phyloP scores from a whole-genome alignment of 2,797 vertebrate genomes.

The Salmo trutta region DNA sequence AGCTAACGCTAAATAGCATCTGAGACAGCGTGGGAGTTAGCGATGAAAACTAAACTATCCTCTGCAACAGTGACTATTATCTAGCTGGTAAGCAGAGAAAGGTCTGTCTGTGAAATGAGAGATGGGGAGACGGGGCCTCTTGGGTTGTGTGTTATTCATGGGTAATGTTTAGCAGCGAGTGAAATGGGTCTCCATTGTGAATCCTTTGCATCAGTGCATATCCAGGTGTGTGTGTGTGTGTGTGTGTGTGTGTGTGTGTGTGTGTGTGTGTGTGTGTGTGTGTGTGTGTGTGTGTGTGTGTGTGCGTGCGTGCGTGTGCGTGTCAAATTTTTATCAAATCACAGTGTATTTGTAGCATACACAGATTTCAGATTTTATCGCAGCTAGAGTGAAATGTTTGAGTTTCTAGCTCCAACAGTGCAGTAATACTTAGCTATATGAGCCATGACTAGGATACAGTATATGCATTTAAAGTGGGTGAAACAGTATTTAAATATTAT shows the following conservation, averaged over 20 bases:
- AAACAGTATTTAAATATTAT: too few species aligned
- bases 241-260: slow-evolving; percentile 21
- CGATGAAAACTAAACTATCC: background rate
- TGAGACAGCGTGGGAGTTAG: background rate
- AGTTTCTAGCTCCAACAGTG: too few species aligned
- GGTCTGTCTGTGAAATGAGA: background rate
- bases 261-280: slow-evolving; percentile 23
- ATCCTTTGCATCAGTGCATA: background rate
- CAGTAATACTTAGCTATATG: too few species aligned
- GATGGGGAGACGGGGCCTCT: background rate
- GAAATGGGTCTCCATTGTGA: background rate
- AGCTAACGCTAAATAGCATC: background rate
- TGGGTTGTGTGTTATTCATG: slow-evolving; percentile 4
- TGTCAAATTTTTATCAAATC: slow-evolving; percentile 16
- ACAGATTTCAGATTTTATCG: too few species aligned
- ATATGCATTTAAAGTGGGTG: too few species aligned
- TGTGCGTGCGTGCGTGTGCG: too few species aligned
- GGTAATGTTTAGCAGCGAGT: background rate
- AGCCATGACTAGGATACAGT: too few species aligned
- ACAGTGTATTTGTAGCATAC: background rate
- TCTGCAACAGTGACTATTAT: background rate
- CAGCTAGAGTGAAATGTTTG: too few species aligned
- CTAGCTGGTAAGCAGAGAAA: background rate
- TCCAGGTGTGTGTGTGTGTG: slow-evolving; percentile 10
- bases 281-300: background rate